Evolutionary conservation across 2,113 vertebrate species (phyloP).

Genomic region (Megalops atlanticus): DNA sequence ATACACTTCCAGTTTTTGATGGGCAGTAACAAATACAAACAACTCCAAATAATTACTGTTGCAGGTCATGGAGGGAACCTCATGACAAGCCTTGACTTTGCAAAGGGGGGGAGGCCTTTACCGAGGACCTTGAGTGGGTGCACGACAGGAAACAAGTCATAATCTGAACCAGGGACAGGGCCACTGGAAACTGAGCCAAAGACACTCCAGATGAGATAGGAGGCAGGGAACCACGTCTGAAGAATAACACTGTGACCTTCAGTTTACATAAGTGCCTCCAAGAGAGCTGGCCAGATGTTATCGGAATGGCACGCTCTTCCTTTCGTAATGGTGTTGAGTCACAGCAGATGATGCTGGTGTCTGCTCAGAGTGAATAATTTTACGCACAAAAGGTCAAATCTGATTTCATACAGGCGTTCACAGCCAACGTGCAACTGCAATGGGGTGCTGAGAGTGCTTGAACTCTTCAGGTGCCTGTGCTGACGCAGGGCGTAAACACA

Average conservation of each 20-base stretch:
- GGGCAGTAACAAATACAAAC: too few relatives aligned
- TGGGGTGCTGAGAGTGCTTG: not conserved
- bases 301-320: not conserved
- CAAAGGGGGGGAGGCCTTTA: too few relatives aligned
- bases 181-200: slow-evolving; percentile 48
- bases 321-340: not conserved
- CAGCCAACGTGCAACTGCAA: not conserved
- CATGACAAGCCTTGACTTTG: too few relatives aligned
- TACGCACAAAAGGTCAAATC: not conserved
- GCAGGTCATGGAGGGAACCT: too few relatives aligned
- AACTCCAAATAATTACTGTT: too few relatives aligned
- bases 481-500: not conserved
- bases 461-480: not conserved
- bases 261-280: slow-evolving; percentile 52
- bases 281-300: too few relatives aligned
- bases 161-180: too few relatives aligned
- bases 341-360: not conserved
- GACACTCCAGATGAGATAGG: slow-evolving; percentile 55
- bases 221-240: slow-evolving; percentile 15
- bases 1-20: too few relatives aligned
- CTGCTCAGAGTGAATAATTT: not conserved
- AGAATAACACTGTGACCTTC: slow-evolving; percentile 41
- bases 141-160: too few relatives aligned
- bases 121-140: too few relatives aligned
- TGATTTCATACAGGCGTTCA: too few relatives aligned